phyloP scores from a whole-genome alignment of 2,797 vertebrate genomes.

The Gymnoscopelus braueri region DNA sequence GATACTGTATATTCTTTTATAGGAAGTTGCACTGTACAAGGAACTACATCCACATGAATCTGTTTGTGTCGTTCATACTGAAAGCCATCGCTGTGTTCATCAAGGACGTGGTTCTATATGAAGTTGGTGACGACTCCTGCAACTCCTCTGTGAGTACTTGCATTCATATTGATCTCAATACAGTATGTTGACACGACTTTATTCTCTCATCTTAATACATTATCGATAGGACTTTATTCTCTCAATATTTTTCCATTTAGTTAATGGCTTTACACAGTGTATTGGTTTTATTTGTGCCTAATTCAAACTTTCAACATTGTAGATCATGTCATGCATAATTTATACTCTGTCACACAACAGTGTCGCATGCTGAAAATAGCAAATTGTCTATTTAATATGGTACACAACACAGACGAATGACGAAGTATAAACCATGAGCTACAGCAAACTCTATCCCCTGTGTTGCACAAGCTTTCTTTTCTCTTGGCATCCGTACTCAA shows the following conservation, averaged over 20 bases:
- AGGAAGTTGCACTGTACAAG: slow-evolving; percentile 96
- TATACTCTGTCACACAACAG: too few relatives aligned
- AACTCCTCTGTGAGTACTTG: slow-evolving; percentile 83
- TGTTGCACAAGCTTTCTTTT: neutral
- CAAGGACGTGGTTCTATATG: slow-evolving; percentile 92
- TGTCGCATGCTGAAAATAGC: too few relatives aligned
- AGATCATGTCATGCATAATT: neutral
- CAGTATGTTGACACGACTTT: too few relatives aligned
- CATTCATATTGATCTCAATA: neutral
- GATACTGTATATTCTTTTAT: slow-evolving; percentile 26
- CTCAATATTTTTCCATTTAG: too few relatives aligned
- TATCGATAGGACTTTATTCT: too few relatives aligned
- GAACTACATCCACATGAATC: slow-evolving; percentile 96
- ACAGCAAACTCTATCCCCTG: neutral
- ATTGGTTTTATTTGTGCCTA: too few relatives aligned
- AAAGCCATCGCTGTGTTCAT: slow-evolving; percentile 91
- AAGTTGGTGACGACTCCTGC: slow-evolving; percentile 81
- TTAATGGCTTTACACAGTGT: too few relatives aligned
- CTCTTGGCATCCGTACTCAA: neutral
- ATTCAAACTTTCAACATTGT: too few relatives aligned
- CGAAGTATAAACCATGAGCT: neutral
- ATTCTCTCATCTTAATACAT: too few relatives aligned
- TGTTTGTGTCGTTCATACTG: slow-evolving; percentile 95
- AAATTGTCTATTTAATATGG: too few relatives aligned
- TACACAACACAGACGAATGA: too few relatives aligned